Conservation (phyloP, 2,113 vertebrate genomes). For the Tragelaphus scriptus region DNA sequence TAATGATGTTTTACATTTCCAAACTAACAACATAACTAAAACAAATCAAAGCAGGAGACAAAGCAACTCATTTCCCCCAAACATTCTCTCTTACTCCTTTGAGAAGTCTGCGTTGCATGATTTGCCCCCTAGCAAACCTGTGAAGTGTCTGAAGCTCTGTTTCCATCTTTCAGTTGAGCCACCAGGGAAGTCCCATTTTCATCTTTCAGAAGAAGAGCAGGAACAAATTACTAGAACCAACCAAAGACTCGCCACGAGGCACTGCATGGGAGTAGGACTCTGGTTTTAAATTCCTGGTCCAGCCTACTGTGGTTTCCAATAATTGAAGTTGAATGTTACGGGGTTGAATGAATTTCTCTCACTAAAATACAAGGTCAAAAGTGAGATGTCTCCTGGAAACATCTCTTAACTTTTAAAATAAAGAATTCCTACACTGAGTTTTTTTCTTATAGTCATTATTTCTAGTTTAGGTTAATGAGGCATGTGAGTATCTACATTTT, state of each 20-base stretch:
- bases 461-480: background rate
- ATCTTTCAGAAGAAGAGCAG: background rate
- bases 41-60: background rate
- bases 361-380: background rate
- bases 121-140: background rate
- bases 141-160: background rate
- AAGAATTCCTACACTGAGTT: background rate
- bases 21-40: background rate
- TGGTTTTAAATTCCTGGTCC: background rate
- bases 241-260: background rate
- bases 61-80: background rate
- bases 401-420: background rate
- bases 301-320: background rate
- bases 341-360: background rate
- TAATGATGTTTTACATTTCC: background rate
- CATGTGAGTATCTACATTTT: background rate
- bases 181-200: background rate
- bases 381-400: background rate
- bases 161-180: background rate
- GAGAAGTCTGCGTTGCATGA: no score
- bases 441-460: background rate
- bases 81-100: background rate
- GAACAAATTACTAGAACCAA: background rate
- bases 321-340: background rate
- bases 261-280: accelerated